Evolutionary conservation across 2,888 invertebrate genomes (phyloP).

Genomic region (Leucophora obtusa): DNA sequence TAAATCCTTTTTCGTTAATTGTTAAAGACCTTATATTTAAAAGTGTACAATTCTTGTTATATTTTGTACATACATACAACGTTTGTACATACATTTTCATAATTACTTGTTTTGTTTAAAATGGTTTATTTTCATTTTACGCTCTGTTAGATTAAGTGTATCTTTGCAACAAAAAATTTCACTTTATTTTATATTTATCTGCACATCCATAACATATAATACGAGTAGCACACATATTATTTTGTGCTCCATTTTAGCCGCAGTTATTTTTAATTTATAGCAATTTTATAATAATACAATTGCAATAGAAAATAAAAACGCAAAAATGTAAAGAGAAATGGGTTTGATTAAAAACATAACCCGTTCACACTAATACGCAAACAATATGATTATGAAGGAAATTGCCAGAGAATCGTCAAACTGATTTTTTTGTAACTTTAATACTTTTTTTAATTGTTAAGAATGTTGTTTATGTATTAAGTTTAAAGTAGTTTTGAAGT

Average conservation of each 20-base stretch:
- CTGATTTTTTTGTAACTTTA: too few species aligned
- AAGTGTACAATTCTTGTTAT: too few species aligned
- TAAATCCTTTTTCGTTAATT: too few species aligned
- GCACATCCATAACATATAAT: slow-evolving; percentile 18
- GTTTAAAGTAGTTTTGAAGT: too few species aligned
- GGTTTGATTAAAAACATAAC: too few species aligned
- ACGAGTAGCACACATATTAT: slow-evolving; percentile 17
- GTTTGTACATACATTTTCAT: slow-evolving; percentile 38
- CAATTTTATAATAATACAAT: slow-evolving; percentile 15
- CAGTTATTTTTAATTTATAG: slow-evolving; percentile 53
- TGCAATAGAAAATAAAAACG: slow-evolving; percentile 2
- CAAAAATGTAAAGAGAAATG: background rate
- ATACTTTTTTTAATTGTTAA: too few species aligned
- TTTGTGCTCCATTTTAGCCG: slow-evolving; percentile 47
- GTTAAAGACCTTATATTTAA: too few species aligned
- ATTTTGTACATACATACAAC: too few species aligned
- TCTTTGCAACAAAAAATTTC: slow-evolving; percentile 53
- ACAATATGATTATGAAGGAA: too few species aligned
- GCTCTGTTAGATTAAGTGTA: slow-evolving; percentile 55
- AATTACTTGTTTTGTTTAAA: slow-evolving; percentile 16
- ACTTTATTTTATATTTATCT: slow-evolving; percentile 48
- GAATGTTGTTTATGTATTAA: too few species aligned
- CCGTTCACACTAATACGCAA: too few species aligned
- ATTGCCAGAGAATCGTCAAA: too few species aligned
- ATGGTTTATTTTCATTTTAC: slow-evolving; percentile 46